Conservation (phyloP, 2,113 vertebrate genomes). For the Tragulus kanchil region DNA sequence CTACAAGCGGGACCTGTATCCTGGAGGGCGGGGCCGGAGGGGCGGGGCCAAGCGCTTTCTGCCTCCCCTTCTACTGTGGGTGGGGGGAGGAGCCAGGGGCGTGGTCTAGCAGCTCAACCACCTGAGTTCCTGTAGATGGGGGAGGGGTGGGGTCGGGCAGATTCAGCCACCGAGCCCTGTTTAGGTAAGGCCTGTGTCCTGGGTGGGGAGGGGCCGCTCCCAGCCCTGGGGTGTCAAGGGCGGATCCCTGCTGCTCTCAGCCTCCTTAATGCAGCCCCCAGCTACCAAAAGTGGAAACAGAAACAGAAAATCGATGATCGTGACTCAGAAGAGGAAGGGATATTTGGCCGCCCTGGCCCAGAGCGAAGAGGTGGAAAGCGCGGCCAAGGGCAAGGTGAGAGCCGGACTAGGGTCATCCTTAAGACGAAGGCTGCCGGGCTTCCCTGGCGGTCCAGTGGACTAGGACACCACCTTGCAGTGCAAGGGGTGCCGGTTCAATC, state of each 20-base stretch:
- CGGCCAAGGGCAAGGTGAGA: conserved; percentile 61
- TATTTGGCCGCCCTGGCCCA: background rate
- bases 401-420: background rate
- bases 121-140: background rate
- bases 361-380: conserved; percentile 75
- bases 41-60: background rate
- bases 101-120: background rate
- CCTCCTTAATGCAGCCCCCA: conserved; percentile 86
- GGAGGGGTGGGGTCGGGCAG: no score
- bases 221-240: fast-evolving
- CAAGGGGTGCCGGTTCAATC: no score
- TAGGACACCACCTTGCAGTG: no score
- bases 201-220: conserved; percentile 57
- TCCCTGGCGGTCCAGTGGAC: no score
- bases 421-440: background rate
- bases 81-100: background rate
- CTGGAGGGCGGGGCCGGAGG: background rate
- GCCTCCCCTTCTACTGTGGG: fast-evolving
- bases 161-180: background rate
- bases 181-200: background rate
- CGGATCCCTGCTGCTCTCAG: fast-evolving
- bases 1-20: conserved; percentile 97
- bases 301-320: conserved; percentile 94
- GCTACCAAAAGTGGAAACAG: conserved; percentile 99
- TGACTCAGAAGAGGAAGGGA: conserved; percentile 85